A percentile compares a stretch with the other conserved stretches of the same genome.
phyloP scores from a whole-genome alignment of 2,888 invertebrate genomes.

The Drymonia ruficornis region DNA sequence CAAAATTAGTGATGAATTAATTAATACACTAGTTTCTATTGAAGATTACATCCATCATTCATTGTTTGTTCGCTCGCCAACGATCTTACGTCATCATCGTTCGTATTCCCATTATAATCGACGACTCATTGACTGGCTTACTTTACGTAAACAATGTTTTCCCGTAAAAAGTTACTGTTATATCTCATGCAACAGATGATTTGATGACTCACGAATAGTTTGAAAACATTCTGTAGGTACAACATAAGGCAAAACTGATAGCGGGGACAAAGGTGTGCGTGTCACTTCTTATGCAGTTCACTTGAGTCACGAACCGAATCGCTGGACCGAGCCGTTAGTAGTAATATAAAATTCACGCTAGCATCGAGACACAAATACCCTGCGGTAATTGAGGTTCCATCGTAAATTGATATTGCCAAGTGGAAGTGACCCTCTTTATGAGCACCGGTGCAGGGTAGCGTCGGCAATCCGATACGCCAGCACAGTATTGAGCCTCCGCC shows the following conservation, averaged over 20 bases:
- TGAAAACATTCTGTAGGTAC: constrained; percentile 10
- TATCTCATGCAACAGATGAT: constrained; percentile 19
- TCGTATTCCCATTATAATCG: not conserved
- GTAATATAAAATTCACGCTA: constrained; percentile 5
- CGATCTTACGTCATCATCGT: constrained; percentile 1
- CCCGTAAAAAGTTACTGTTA: constrained; percentile 23
- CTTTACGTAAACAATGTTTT: constrained; percentile 25
- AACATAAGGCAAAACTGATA: not conserved
- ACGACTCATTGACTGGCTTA: constrained; percentile 1
- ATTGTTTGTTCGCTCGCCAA: constrained; percentile 2
- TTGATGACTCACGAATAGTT: constrained; percentile 18
- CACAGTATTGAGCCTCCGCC: constrained; percentile 15
- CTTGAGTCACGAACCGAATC: constrained; percentile 12
- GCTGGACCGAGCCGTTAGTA: constrained; percentile 1
- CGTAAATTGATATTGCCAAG: constrained; percentile 25
- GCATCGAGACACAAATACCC: not conserved
- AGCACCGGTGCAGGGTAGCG: constrained; percentile 23
- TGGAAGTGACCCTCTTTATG: constrained; percentile 23
- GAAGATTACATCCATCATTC: not conserved
- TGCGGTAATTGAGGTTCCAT: constrained; percentile 10
- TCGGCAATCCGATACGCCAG: constrained; percentile 37
- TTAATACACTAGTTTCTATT: constrained; percentile 1
- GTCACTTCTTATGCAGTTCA: constrained; percentile 7
- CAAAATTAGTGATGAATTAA: constrained; percentile 1
- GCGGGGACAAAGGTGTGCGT: constrained; percentile 1